Conservation (phyloP, 2,113 vertebrate species). For the Solea senegalensis region DNA sequence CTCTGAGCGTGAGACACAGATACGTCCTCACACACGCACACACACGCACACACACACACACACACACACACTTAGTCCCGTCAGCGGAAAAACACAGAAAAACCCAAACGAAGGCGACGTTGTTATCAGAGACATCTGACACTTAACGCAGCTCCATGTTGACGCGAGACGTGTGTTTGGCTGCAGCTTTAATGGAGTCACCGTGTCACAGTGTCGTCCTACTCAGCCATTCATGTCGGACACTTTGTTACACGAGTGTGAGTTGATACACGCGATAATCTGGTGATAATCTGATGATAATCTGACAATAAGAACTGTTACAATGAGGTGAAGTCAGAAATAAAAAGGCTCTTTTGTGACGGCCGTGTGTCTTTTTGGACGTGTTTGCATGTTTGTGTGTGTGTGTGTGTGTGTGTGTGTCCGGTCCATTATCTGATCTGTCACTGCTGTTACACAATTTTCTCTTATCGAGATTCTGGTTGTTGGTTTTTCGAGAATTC, state of each 20-base stretch:
- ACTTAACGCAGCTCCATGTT: constrained; percentile 74
- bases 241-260: constrained; percentile 53
- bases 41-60: too few species aligned
- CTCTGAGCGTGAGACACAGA: constrained; percentile 68
- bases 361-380: background rate
- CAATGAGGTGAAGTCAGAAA: background rate
- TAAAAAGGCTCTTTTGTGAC: background rate
- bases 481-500: constrained; percentile 19
- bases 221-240: constrained; percentile 70
- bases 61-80: constrained; percentile 62
- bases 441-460: constrained; percentile 56
- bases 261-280: constrained; percentile 60
- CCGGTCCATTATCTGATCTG: constrained; percentile 72
- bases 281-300: constrained; percentile 62
- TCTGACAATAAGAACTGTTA: constrained; percentile 34
- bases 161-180: constrained; percentile 59
- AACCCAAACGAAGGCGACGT: constrained; percentile 71
- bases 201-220: constrained; percentile 66
- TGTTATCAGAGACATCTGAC: constrained; percentile 76
- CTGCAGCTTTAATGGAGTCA: constrained; percentile 64
- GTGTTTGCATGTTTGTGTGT: background rate
- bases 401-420: constrained; percentile 44
- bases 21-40: constrained; percentile 51
- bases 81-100: constrained; percentile 50
- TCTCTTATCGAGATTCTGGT: constrained; percentile 57